These are phyloP conservation scores for Diadophis punctatus DNA, from an alignment of 2,113 vertebrate species.

Conservation along the genomic window DNA sequence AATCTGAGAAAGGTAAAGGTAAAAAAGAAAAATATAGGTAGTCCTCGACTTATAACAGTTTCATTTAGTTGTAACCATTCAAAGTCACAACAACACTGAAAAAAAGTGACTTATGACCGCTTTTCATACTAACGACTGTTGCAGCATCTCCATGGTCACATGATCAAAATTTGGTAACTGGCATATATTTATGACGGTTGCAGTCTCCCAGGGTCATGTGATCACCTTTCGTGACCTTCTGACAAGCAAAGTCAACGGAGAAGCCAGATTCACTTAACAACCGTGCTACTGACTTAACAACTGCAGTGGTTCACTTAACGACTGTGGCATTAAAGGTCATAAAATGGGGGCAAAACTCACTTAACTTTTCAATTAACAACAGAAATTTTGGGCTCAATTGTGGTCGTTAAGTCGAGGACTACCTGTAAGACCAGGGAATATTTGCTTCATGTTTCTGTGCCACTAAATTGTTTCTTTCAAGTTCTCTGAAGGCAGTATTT, in stretches of 20 bases:
- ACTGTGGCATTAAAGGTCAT: not conserved
- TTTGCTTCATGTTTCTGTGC: not conserved
- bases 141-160: not conserved
- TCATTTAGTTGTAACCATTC: not conserved
- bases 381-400: not conserved
- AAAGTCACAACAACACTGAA: too few species aligned
- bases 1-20: not conserved
- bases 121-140: not conserved
- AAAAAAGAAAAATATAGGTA: not conserved
- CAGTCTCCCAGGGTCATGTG: not conserved
- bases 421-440: not conserved
- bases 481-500: not conserved
- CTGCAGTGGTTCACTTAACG: not conserved
- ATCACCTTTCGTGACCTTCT: not conserved
- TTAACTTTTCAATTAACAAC: not conserved
- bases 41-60: not conserved
- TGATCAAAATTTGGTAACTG: not conserved
- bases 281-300: not conserved
- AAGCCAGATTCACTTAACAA: not conserved
- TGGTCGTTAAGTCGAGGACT: not conserved
- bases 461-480: not conserved
- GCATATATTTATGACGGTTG: not conserved
- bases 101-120: too few species aligned
- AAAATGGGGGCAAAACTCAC: not conserved
- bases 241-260: not conserved